A percentile compares a stretch with the other conserved stretches of the same genome.
Evolutionary conservation across 2,113 vertebrate species (phyloP).

Genomic region (Sorex fumeus): DNA sequence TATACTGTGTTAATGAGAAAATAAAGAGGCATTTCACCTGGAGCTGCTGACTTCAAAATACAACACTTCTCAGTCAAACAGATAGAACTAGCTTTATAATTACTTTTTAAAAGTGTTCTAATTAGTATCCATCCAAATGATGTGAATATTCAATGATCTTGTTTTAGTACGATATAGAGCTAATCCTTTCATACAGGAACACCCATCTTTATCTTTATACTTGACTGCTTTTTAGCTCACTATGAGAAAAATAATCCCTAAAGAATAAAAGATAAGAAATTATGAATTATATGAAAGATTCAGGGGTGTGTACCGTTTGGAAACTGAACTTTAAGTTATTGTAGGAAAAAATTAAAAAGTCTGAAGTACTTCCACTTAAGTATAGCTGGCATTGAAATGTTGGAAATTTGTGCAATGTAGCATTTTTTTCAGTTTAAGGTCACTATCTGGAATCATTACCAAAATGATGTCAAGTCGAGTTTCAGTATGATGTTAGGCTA

Average conservation of each 20-base stretch:
- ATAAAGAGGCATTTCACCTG: background rate
- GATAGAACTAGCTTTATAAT: background rate
- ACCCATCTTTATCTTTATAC: background rate
- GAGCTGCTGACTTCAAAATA: background rate
- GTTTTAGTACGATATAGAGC: background rate
- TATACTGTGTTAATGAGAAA: background rate
- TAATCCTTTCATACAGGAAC: background rate
- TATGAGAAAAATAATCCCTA: background rate
- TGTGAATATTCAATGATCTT: background rate
- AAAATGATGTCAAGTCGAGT: background rate
- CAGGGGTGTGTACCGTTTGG: background rate
- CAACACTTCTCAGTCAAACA: background rate
- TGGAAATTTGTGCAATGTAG: background rate
- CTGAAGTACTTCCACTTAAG: background rate
- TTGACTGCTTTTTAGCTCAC: constrained; percentile 3
- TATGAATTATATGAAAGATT: background rate
- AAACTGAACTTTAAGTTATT: background rate
- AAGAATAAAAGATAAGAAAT: constrained; percentile 12
- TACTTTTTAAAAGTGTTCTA: background rate
- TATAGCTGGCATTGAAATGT: background rate
- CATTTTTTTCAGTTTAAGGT: background rate
- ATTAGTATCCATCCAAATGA: constrained; percentile 25
- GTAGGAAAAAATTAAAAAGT: constrained; percentile 12
- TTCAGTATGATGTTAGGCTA: constrained; percentile 4
- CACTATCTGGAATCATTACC: background rate